Conservation (phyloP, 2,797 vertebrate genomes). For the Hyperoplus immaculatus region DNA sequence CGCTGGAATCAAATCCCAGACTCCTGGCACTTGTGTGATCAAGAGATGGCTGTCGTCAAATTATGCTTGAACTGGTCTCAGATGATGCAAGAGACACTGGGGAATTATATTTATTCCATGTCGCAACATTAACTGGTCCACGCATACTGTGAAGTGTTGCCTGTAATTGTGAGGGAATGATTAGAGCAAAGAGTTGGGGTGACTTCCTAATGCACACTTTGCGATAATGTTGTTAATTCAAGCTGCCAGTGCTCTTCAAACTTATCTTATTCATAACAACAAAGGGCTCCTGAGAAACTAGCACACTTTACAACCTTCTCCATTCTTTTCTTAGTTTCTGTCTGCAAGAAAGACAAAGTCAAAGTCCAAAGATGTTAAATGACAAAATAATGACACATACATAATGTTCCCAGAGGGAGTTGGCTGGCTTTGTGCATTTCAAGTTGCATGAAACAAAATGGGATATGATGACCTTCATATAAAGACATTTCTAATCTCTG, state of each 20-base stretch:
- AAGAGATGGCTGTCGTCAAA: background rate
- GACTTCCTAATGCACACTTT: constrained; percentile 29
- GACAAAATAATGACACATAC: constrained; percentile 17
- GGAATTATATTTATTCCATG: background rate
- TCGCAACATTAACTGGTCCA: background rate
- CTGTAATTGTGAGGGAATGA: constrained; percentile 21
- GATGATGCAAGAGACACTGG: background rate
- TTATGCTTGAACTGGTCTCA: background rate
- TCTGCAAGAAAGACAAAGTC: background rate
- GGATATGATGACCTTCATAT: constrained; percentile 24
- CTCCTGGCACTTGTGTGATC: background rate
- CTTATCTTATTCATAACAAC: constrained; percentile 31
- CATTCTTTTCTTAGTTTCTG: background rate
- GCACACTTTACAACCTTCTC: constrained; percentile 8
- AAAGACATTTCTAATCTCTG: constrained; percentile 1
- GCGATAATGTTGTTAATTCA: constrained; percentile 47
- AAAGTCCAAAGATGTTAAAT: background rate
- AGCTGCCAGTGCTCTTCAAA: constrained; percentile 25
- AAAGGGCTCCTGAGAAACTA: background rate
- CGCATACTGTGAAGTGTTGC: background rate
- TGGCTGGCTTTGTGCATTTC: constrained; percentile 12
- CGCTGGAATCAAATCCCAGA: background rate
- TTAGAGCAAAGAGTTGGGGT: constrained; percentile 11
- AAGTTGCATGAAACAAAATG: background rate
- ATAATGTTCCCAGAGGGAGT: background rate